Percentiles rank a stretch among this genome's conserved stretches.
phyloP scores from a whole-genome alignment of 2,888 invertebrate genomes.

The Automeris io region DNA sequence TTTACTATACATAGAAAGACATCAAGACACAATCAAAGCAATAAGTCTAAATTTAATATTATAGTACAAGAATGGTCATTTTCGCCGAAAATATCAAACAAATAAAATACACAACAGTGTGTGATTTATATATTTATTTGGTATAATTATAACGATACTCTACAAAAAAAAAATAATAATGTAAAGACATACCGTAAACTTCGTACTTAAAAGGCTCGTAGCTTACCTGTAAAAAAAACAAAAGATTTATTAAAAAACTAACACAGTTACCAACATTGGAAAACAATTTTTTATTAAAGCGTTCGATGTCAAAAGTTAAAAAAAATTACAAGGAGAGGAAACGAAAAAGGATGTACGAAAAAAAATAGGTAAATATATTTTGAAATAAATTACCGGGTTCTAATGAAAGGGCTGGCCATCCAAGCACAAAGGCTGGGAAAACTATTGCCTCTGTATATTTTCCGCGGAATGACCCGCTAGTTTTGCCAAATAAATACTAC shows the following conservation, averaged over 20 bases:
- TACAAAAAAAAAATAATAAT: not conserved
- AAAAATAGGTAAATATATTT: constrained; percentile 10
- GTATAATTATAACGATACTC: too few relatives aligned
- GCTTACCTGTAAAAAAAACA: constrained; percentile 49
- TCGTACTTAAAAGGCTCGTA: constrained; percentile 21
- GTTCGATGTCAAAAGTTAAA: not conserved
- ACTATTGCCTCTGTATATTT: constrained; percentile 18
- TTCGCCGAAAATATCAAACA: too few relatives aligned
- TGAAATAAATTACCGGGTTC: constrained; percentile 34
- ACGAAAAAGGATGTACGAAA: constrained; percentile 15
- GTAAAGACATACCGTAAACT: constrained; percentile 7
- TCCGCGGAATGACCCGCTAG: constrained; percentile 38
- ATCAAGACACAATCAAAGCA: too few relatives aligned
- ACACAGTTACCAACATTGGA: constrained; percentile 22
- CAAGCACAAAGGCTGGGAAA: constrained; percentile 14
- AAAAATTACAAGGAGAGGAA: not conserved
- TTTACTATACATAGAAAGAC: too few relatives aligned
- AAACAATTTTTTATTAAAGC: constrained; percentile 8
- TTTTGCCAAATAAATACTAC: constrained; percentile 43
- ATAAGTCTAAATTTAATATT: too few relatives aligned
- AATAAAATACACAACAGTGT: too few relatives aligned
- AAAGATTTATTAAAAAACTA: constrained; percentile 16
- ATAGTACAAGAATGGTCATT: too few relatives aligned
- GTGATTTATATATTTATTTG: too few relatives aligned
- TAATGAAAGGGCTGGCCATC: constrained; percentile 36